Evolutionary conservation across 2,797 vertebrate genomes (phyloP), one percentile per base, ranked within the genome.

Genomic region (Psittacula derbiana): DNA sequence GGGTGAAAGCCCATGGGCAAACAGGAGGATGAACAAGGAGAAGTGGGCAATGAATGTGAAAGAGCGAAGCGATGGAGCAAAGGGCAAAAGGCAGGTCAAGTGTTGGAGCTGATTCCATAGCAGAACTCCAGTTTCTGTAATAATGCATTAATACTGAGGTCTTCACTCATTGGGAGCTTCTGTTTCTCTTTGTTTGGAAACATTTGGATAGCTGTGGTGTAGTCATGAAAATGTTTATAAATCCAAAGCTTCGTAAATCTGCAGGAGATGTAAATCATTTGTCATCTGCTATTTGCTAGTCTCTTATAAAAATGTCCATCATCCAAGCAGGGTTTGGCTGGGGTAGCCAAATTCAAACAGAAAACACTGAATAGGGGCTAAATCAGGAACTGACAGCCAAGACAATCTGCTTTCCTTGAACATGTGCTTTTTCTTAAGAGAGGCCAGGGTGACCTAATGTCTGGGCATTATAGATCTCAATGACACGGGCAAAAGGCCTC

Each of bases 211-310:
- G 24, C 52, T 90, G 57, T 33, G 61, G 50, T 36, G 41, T 10
- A 70, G 47, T 86, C 6, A 58, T 79, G 80, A 76, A 94, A 94
- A 86, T 86, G 60, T 90, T 96, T 91, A 62, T 81, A 65, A 91
- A 86, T 86, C 55, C 47, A 81, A 79, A 92, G 43, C 58, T 90
- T 92, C 55, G 44, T 70, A 80, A 88, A 90, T 93, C 76, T 90
- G 30, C 82, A 64, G 90, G 55, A 83, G 58, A 88, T 86, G 36
- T 52, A 90, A 80, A 88, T 86, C 2, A 92, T 88, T 93, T 96
- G 80, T 96, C 82, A 95, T 95, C 88, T 94, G 90, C 62, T 94
- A 81, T 91, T 95, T 94, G 58, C 43, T 69, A 55, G 12, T 90
- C 20, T 80, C 47, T 81, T 86, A 65, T 75, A 90, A 96, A 96